Base-by-base conservation (phyloP, 2,888 invertebrate species). In the Thereva nobilitata region DNA sequence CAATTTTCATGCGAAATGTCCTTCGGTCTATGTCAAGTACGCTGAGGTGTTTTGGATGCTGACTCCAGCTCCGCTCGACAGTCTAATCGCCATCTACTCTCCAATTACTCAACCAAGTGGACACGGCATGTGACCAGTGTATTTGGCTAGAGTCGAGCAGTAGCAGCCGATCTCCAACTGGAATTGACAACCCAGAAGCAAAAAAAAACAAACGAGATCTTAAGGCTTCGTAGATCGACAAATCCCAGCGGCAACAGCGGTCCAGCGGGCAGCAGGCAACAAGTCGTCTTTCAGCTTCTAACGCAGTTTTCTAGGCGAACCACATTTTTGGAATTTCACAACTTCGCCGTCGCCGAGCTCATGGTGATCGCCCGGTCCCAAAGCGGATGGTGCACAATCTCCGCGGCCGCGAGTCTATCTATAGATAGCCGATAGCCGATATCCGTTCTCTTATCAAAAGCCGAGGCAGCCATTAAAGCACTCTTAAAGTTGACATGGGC, bases 241-340 rank as follows among this genome's bases (percentile, higher is more conserved):
- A 23, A 23, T 23, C 23, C 50, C 40, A 50, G 49, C 40, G 61
- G 41, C 61, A 50, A 38, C 50, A 41, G 49, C 50, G 50, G 9
- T 23, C 12, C 12, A 40, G 40, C 12, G 38, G 59, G 34, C 35
- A 49, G 45, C 61, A 49, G 50, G 61, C 50, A 50, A 61, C 61
- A 61, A 61, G 61, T 61, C 61, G 61, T 61, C 61, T 61, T 61
- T 61, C 61, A 61, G 61, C 61, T 61, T 61, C 50, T 61, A 61
- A 50, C 61, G 61, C 61, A 61, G 50, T 61, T 61, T 61, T 61
- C 61, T 61, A 61, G 61, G 61, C 61, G 61, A 61, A 61, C 61
- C 61, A 61, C 61, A 61, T 61, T 61, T 61, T 61, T 61, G 61
- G 61, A 61, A 61, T 61, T 61, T 61, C 61, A 61, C 49, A 61